Evolutionary conservation across 2,888 invertebrate species (phyloP).

Genomic region (Gymnosoma rotundatum): DNA sequence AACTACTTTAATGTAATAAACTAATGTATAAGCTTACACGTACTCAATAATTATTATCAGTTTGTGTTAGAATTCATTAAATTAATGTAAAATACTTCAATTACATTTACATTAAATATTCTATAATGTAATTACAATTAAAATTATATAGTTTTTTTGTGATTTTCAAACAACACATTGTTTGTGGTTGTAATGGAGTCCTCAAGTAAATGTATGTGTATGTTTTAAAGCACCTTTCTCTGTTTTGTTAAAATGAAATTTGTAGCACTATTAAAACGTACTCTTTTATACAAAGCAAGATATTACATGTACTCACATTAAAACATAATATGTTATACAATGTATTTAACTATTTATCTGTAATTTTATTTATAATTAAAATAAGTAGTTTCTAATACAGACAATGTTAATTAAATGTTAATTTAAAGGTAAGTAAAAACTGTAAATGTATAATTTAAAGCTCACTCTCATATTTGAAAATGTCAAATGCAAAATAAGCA

Average conservation of each 20-base stretch:
- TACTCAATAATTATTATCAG: not conserved
- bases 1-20: no score
- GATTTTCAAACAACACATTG: conserved; percentile 16
- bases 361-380: conserved; percentile 58
- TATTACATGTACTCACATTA: no score
- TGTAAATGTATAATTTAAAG: no score
- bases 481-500: no score
- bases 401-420: no score
- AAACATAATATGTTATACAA: conserved; percentile 30
- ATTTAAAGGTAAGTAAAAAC: no score
- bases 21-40: not conserved
- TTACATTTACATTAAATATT: no score
- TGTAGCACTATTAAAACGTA: no score
- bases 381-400: not conserved
- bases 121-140: not conserved
- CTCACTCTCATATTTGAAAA: no score
- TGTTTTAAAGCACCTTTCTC: no score
- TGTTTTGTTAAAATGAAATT: no score
- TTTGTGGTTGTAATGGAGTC: not conserved
- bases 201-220: not conserved
- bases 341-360: conserved; percentile 37
- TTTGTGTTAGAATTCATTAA: conserved; percentile 8
- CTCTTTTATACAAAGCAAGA: no score
- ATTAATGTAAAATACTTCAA: conserved; percentile 31
- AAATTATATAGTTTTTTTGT: not conserved